phyloP scores from a whole-genome alignment of 1,140 invertebrate genomes.

The Venturia canescens region DNA sequence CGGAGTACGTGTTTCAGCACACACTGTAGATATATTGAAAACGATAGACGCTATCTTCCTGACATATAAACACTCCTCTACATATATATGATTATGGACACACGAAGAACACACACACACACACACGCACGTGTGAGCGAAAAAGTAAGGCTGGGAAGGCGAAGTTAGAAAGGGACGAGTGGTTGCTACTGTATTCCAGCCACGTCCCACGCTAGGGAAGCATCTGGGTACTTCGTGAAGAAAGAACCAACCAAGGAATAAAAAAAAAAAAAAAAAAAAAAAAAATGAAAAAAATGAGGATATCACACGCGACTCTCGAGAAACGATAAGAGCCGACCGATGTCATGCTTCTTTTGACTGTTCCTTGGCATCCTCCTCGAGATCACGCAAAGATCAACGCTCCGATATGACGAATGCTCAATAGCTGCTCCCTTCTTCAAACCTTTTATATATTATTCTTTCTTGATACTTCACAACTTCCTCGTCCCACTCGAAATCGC shows the following conservation, averaged over 20 bases:
- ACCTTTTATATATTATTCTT: constrained; percentile 1
- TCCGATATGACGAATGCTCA: constrained; percentile 32
- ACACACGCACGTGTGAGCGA: neutral
- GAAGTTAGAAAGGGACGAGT: constrained; percentile 17
- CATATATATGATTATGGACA: neutral
- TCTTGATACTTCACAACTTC: no score
- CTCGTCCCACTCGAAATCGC: no score
- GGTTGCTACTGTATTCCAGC: constrained; percentile 28
- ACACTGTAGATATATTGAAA: no score
- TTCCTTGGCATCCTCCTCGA: neutral
- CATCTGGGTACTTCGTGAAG: constrained; percentile 35
- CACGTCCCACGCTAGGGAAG: constrained; percentile 39
- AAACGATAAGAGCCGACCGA: constrained; percentile 30
- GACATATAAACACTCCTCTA: neutral
- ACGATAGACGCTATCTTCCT: no score
- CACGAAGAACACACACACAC: neutral
- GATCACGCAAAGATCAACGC: constrained; percentile 24
- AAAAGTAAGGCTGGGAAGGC: neutral
- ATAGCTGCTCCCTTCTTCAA: constrained; percentile 10
- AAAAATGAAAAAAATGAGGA: constrained; percentile 13
- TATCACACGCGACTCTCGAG: constrained; percentile 10
- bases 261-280: constrained; percentile 13
- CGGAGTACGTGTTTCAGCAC: no score
- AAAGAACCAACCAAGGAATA: constrained; percentile 24
- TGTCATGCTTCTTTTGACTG: constrained; percentile 3